These are phyloP conservation scores for Phengaris alcon DNA, from an alignment of 2,888 invertebrate species.

Conservation along the genomic window DNA sequence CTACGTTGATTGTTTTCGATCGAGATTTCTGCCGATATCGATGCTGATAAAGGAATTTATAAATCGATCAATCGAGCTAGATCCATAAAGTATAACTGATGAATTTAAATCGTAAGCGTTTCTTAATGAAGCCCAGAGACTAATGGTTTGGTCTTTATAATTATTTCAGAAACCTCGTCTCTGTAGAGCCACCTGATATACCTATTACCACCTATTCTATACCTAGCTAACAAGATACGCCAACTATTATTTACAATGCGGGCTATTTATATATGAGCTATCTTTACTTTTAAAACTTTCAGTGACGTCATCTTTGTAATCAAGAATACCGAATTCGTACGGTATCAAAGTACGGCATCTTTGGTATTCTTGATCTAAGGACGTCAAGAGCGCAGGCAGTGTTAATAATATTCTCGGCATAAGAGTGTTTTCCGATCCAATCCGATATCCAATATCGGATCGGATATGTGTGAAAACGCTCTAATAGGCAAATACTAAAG, in stretches of 20 bases:
- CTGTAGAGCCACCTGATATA: not conserved
- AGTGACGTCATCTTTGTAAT: not conserved
- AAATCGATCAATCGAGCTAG: conserved; percentile 31
- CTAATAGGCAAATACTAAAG: too few species aligned
- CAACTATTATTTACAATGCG: not conserved
- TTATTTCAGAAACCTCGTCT: not conserved
- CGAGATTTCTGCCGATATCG: conserved; percentile 39
- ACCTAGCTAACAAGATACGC: not conserved
- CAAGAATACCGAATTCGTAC: too few species aligned
- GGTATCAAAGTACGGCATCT: too few species aligned
- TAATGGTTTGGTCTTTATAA: not conserved
- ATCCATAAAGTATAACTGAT: conserved; percentile 26
- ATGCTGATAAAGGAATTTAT: conserved; percentile 38
- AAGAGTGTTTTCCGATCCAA: too few species aligned
- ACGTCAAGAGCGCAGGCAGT: too few species aligned
- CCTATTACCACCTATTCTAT: not conserved
- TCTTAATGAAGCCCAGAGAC: not conserved
- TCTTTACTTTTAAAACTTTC: not conserved
- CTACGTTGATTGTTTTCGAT: conserved; percentile 42
- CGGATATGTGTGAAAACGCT: too few species aligned
- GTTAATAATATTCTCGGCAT: too few species aligned
- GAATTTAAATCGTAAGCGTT: conserved; percentile 8
- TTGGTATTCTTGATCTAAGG: too few species aligned
- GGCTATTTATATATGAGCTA: not conserved
- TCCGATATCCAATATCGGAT: too few species aligned